Base-by-base conservation (phyloP, 2,888 invertebrate genomes). In the Ptycholaimellus sp. region DNA sequence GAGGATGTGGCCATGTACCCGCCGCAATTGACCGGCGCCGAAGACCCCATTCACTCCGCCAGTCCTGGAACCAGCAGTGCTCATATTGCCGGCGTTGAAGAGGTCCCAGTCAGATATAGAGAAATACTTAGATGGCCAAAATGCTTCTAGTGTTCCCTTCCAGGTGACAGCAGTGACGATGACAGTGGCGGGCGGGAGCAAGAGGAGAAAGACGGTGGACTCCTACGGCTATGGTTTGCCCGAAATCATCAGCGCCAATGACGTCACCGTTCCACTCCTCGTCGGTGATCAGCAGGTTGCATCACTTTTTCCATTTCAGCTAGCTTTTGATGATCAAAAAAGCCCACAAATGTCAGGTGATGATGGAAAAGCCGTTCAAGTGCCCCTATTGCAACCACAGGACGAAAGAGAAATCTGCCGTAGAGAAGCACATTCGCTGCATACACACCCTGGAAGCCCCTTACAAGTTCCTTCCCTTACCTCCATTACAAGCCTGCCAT, bases 401-500 rank as follows among this genome's bases (percentile, higher is more conserved):
- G 7, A 42, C 50, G 13, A 44, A 41, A 27, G 48, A 49, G 40
- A 46, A 46, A 38, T 40, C 44, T 17, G 47, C 48, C 11, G 38
- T 50, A 13, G 46, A 45, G 34, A 50, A 50, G 38, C 50, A 50
- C 37, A 43, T 51, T 25, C 46, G 48, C 11, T 49, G 47, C 36
- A 47, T 50, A 18, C 51, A 51, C 42, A 51, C 51, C 17, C 31
- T 39, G 16, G 51, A 51, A 34, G 39, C 49, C n/a, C 51, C 51
- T 27, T 51, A 48, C 40, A 41, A 42, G 32, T 48, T n/a, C n/a
- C n/a, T n/a, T n/a, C n/a, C n/a, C n/a, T n/a, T n/a, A n/a, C n/a
- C n/a, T n/a, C n/a, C n/a, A n/a, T n/a, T n/a, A n/a, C n/a, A n/a
- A n/a, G n/a, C n/a, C n/a, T n/a, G n/a, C n/a, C n/a, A n/a, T n/a